phyloP scores from a whole-genome alignment of 1,140 invertebrate species.

The Procambarus clarkii region DNA sequence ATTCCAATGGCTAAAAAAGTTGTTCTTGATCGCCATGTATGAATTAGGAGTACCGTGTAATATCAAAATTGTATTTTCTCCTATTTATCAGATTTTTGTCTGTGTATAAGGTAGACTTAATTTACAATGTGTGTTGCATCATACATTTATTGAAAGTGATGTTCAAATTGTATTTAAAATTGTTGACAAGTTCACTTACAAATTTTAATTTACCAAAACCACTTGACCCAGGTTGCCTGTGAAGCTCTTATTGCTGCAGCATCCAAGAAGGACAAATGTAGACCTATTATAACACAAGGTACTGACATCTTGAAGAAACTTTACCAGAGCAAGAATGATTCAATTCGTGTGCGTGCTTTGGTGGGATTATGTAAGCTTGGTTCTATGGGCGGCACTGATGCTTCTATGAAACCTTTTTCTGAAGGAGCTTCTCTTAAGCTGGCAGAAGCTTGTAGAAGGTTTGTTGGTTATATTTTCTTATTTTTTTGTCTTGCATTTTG shows the following conservation, averaged over 20 bases:
- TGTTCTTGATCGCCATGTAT: too few relatives aligned
- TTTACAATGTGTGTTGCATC: too few relatives aligned
- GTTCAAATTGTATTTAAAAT: too few relatives aligned
- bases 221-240: constrained; percentile 87
- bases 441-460: constrained; percentile 91
- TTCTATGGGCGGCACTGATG: constrained; percentile 96
- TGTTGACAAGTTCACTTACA: too few relatives aligned
- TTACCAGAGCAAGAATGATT: constrained; percentile 93
- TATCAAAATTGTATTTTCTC: too few relatives aligned
- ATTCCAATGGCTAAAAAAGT: too few relatives aligned
- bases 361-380: constrained; percentile 98
- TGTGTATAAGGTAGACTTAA: too few relatives aligned
- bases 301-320: constrained; percentile 95
- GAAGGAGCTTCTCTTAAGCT: constrained; percentile 96
- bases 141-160: too few relatives aligned
- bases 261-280: constrained; percentile 98
- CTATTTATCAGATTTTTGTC: too few relatives aligned
- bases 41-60: too few relatives aligned
- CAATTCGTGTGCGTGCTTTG: constrained; percentile 90
- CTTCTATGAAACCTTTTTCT: constrained; percentile 93
- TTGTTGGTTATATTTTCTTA: constrained; percentile 52
- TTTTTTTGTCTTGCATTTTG: neutral
- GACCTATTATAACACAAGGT: constrained; percentile 92
- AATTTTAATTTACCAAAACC: too few relatives aligned
- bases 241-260: constrained; percentile 97